A percentile compares a stretch with the other conserved stretches of the same genome.
phyloP scores from a whole-genome alignment of 2,113 vertebrate genomes.

The Pelecanoides urinatrix region DNA sequence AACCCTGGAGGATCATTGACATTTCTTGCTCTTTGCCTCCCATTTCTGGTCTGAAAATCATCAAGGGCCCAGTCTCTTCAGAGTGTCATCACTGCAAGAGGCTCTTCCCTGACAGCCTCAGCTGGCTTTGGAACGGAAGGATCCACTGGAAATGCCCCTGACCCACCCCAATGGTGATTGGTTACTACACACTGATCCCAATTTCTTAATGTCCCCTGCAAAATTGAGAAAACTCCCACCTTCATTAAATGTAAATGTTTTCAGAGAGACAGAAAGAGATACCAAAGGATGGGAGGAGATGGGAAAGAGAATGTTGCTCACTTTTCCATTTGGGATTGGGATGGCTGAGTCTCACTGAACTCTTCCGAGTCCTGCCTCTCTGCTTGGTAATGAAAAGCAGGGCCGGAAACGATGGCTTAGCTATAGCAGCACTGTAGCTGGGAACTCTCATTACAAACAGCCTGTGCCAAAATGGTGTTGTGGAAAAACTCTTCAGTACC shows the following conservation, averaged over 20 bases:
- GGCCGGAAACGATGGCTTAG: neutral
- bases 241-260: neutral
- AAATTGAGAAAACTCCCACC: neutral
- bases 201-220: neutral
- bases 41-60: neutral
- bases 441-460: neutral
- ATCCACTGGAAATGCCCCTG: neutral
- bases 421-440: neutral
- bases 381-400: neutral
- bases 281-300: neutral
- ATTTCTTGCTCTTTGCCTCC: neutral
- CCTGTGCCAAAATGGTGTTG: neutral
- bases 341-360: neutral
- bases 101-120: neutral
- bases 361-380: neutral
- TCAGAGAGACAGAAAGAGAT: neutral
- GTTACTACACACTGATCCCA: neutral
- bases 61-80: neutral
- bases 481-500: neutral
- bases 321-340: neutral
- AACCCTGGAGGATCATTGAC: neutral
- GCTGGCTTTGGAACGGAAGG: neutral
- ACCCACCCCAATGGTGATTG: neutral
- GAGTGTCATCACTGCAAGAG: neutral
- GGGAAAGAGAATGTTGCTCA: neutral